A percentile compares a stretch with the other conserved stretches of the same genome.
phyloP scores from a whole-genome alignment of 2,888 invertebrate species.

The Chloromyia formosa region DNA sequence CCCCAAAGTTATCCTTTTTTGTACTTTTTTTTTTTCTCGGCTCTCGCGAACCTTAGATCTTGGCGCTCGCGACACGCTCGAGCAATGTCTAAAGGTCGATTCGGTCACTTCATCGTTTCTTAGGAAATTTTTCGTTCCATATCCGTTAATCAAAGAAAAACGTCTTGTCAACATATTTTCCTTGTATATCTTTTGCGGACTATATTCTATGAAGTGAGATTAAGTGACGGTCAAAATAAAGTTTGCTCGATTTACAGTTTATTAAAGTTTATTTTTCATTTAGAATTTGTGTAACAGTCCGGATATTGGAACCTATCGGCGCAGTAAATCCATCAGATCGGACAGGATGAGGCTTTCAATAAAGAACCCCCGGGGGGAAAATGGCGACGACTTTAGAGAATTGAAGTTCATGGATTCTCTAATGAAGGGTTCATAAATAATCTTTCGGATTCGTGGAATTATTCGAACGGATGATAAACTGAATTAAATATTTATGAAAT shows the following conservation, averaged over 20 bases:
- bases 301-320: too few species aligned
- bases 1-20: constrained; percentile 12
- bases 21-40: too few species aligned
- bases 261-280: constrained; percentile 21
- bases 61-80: not conserved
- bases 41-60: not conserved
- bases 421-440: too few species aligned
- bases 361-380: too few species aligned
- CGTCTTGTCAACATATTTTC: not conserved
- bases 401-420: too few species aligned
- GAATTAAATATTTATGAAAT: too few species aligned
- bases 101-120: constrained; percentile 22
- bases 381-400: too few species aligned
- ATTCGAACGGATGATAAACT: too few species aligned
- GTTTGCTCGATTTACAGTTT: not conserved
- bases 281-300: not conserved
- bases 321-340: too few species aligned
- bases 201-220: not conserved
- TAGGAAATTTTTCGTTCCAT: not conserved
- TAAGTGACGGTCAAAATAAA: not conserved
- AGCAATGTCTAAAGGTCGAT: not conserved
- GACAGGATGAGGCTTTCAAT: too few species aligned
- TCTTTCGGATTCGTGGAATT: too few species aligned
- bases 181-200: not conserved
- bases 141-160: not conserved